These are phyloP conservation scores for Drosophila saltans DNA, from an alignment of 1,140 invertebrate genomes.

Conservation along the genomic window DNA sequence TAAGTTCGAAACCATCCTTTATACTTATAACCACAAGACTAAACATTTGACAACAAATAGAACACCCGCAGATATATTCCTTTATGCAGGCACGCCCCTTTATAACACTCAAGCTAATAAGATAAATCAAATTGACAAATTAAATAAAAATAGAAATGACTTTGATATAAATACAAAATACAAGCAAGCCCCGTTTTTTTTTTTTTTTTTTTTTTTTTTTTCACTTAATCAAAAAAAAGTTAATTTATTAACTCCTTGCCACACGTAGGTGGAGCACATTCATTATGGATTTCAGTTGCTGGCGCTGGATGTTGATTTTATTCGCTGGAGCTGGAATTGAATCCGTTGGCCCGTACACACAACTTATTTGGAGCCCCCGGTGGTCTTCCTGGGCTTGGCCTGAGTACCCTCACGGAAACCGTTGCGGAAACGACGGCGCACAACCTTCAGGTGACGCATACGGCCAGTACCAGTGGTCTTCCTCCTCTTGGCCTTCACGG, in stretches of 20 bases:
- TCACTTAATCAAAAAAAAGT: conserved; percentile 71
- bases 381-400: conserved; percentile 84
- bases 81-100: no score
- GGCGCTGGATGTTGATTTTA: conserved; percentile 26
- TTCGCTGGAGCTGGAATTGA: conserved; percentile 6
- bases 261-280: conserved; percentile 30
- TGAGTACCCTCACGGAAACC: conserved; percentile 89
- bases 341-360: background rate
- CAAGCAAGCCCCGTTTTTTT: no score
- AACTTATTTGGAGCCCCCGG: conserved; percentile 56
- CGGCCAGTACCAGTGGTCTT: conserved; percentile 99
- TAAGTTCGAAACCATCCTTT: no score
- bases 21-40: no score
- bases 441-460: conserved; percentile 96
- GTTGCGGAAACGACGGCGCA: conserved; percentile 93
- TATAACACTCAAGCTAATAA: no score
- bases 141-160: no score
- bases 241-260: conserved; percentile 61
- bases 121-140: no score
- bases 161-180: no score
- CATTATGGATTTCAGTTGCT: conserved; percentile 29
- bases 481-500: conserved; percentile 98
- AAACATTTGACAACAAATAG: no score
- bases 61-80: no score
- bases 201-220: no score